Base-by-base conservation (phyloP, 2,888 invertebrate species). In the Drosophila mayaguana region DNA sequence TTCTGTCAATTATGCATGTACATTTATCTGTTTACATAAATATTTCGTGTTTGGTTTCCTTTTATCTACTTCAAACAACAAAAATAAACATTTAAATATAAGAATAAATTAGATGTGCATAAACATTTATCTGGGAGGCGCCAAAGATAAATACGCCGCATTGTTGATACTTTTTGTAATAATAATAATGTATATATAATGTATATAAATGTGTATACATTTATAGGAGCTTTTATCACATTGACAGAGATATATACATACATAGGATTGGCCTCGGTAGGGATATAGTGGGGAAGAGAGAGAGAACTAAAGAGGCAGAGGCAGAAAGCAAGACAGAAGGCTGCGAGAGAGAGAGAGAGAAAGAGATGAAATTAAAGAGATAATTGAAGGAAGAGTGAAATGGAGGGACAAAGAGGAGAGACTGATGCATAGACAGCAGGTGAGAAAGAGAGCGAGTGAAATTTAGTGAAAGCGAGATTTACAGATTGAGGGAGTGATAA, bases 11-110 rank as follows among this genome's bases (percentile, higher is more conserved):
- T 36, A 25, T 18, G 22, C 14, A 8, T 28, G 8, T 8, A 2
- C 8, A 28, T 28, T 7, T 28, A 28, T 14, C 25, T 38, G 25
- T 48, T 36, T 38, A 16, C 16, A 32, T 32, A 56, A 43, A 56
- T 56, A 43, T 43, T 43, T 43, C 20, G 11, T 42, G 20, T 56
- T 56, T 56, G n/a, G 12, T 25, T 18, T 32, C 16, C 42, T 14
- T 42, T 54, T 54, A 54, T 54, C 54, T 54, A 25, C 54, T 40
- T 54, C 38, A 40, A 54, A 61, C 56, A 43, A 16, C 28, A 12
- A 28, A 46, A 36, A 36, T n/a, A 56, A 56, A 56, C 32, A 56
- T 56, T 43, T 56, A 54, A 40, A 40, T 40, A 54, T 12, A 18
- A 3, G 7, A 28, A 54, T 40, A 54, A 54, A 40, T 54, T 34